phyloP scores from a whole-genome alignment of 2,888 invertebrate genomes.

The Cheilosia vulpina region DNA sequence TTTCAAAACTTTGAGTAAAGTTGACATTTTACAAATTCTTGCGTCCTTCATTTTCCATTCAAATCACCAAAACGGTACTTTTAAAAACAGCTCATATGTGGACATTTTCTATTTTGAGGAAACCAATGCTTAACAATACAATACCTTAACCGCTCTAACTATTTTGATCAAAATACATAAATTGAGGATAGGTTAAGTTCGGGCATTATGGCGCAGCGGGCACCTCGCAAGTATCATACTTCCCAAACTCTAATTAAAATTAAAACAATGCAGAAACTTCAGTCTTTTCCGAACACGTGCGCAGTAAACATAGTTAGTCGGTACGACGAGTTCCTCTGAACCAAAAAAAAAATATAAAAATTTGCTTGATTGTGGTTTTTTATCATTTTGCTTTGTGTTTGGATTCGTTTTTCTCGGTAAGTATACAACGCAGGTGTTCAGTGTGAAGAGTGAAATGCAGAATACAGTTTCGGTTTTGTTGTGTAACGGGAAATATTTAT shows the following conservation, averaged over 20 bases:
- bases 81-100: too few species aligned
- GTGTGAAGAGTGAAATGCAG: slow-evolving; percentile 2
- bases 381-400: not conserved
- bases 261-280: not conserved
- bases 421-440: slow-evolving; percentile 2
- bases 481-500: not conserved
- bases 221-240: slow-evolving; percentile 6
- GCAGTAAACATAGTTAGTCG: not conserved
- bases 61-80: too few species aligned
- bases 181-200: too few species aligned
- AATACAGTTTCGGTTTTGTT: not conserved
- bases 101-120: too few species aligned
- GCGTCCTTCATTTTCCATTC: too few species aligned
- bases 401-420: slow-evolving; percentile 1
- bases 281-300: not conserved
- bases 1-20: too few species aligned
- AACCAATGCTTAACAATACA: too few species aligned
- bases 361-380: not conserved
- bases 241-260: not conserved
- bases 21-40: too few species aligned
- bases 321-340: not conserved
- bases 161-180: too few species aligned
- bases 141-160: too few species aligned
- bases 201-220: too few species aligned
- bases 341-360: not conserved